A percentile compares a stretch with the other conserved stretches of the same genome.
phyloP scores from a whole-genome alignment of 2,888 invertebrate genomes.

The Quadroppia sp. region DNA sequence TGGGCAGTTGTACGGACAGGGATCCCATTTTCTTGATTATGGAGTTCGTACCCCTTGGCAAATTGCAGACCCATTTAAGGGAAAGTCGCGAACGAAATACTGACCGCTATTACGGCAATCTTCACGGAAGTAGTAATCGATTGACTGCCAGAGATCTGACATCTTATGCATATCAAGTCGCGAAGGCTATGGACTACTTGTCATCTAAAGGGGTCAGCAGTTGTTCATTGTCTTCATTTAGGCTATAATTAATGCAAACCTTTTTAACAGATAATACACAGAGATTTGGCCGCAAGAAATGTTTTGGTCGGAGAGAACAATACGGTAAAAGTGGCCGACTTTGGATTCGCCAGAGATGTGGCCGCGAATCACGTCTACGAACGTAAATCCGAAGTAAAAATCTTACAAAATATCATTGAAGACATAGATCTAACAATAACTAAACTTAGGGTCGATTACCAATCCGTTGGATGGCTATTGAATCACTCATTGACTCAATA shows the following conservation, averaged over 20 bases:
- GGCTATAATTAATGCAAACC: not conserved
- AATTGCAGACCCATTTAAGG: conserved; percentile 61
- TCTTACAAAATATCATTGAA: not conserved
- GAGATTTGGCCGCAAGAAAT: conserved; percentile 77
- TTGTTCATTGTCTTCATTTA: not conserved
- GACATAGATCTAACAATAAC: not conserved
- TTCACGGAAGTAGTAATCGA: conserved; percentile 56
- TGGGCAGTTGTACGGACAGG: conserved; percentile 77
- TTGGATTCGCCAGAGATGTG: conserved; percentile 73
- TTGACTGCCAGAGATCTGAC: conserved; percentile 69
- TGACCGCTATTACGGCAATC: conserved; percentile 73
- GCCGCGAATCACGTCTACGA: conserved; percentile 62
- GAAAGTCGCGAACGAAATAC: conserved; percentile 60
- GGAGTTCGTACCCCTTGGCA: conserved; percentile 81
- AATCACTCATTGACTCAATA: conserved; percentile 87
- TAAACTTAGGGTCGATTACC: conserved; percentile 59
- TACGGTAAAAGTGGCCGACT: conserved; percentile 80
- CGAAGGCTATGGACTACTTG: conserved; percentile 78
- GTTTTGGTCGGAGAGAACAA: conserved; percentile 78
- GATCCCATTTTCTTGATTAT: conserved; percentile 76
- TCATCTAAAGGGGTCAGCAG: conserved; percentile 68
- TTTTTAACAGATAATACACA: conserved; percentile 68
- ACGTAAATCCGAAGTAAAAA: conserved; percentile 52
- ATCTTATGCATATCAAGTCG: conserved; percentile 74
- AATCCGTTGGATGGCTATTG: conserved; percentile 92